Conservation (phyloP, 2,113 vertebrate genomes). For the Corythaixoides concolor region DNA sequence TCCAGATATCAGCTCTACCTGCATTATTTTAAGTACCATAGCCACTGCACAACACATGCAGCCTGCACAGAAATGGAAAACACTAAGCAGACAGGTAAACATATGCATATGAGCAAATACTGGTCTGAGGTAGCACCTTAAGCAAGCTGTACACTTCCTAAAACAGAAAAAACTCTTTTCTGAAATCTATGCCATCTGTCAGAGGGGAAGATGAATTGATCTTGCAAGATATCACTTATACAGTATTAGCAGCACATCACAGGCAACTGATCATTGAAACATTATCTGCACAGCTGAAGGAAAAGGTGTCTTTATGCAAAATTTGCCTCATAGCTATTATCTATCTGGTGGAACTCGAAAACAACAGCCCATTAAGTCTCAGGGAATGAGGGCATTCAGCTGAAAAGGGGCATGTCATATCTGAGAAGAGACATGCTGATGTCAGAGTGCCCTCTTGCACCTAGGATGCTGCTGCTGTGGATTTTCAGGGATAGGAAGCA, state of each 20-base stretch:
- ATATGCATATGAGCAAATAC: not conserved
- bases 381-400: not conserved
- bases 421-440: not conserved
- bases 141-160: not conserved
- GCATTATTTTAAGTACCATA: not conserved
- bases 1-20: constrained; percentile 6
- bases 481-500: not conserved
- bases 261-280: not conserved
- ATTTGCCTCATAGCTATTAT: not conserved
- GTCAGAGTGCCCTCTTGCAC: not conserved
- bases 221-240: not conserved
- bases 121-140: not conserved
- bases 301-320: not conserved
- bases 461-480: not conserved
- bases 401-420: not conserved
- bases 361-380: not conserved
- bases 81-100: not conserved
- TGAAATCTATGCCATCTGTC: not conserved
- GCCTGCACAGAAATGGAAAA: not conserved
- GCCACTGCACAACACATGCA: not conserved
- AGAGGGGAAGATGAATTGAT: not conserved
- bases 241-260: not conserved
- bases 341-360: not conserved
- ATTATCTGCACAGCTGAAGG: not conserved
- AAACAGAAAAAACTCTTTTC: not conserved